Conservation (phyloP, 2,797 vertebrate genomes). For the Chelidonichthys spinosus region DNA sequence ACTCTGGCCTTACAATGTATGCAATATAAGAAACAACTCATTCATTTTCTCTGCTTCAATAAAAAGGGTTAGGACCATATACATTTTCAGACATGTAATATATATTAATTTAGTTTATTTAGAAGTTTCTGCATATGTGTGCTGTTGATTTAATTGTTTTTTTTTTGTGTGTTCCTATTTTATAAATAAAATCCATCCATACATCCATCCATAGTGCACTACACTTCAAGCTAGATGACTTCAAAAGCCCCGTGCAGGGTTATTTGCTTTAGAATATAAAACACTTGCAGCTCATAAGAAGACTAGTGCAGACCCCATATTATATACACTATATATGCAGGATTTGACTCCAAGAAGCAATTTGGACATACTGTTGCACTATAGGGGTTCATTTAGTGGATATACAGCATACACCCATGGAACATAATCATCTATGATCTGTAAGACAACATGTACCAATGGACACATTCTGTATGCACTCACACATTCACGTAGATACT, state of each 20-base stretch:
- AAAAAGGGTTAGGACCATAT: neutral
- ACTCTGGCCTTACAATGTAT: neutral
- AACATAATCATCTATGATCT: neutral
- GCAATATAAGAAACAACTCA: slow-evolving; percentile 23
- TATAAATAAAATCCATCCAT: neutral
- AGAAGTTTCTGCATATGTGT: too few relatives aligned
- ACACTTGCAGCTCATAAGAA: slow-evolving; percentile 36
- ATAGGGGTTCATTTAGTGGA: slow-evolving; percentile 12
- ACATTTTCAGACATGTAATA: neutral
- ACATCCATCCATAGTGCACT: slow-evolving; percentile 23
- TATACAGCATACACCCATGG: neutral
- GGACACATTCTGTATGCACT: neutral
- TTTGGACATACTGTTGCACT: slow-evolving; percentile 15
- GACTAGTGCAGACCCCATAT: slow-evolving; percentile 26
- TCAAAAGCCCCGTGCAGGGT: slow-evolving; percentile 43
- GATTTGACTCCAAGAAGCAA: slow-evolving; percentile 12
- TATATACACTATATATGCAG: slow-evolving; percentile 27
- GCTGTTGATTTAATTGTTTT: neutral
- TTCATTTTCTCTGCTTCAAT: neutral
- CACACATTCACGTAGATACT: neutral
- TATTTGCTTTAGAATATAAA: slow-evolving; percentile 56
- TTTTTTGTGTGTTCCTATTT: neutral
- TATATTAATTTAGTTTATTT: neutral
- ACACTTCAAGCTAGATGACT: slow-evolving; percentile 31
- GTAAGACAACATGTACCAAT: neutral